Base-by-base conservation (phyloP, 2,797 vertebrate genomes). In the Tadarida brasiliensis region DNA sequence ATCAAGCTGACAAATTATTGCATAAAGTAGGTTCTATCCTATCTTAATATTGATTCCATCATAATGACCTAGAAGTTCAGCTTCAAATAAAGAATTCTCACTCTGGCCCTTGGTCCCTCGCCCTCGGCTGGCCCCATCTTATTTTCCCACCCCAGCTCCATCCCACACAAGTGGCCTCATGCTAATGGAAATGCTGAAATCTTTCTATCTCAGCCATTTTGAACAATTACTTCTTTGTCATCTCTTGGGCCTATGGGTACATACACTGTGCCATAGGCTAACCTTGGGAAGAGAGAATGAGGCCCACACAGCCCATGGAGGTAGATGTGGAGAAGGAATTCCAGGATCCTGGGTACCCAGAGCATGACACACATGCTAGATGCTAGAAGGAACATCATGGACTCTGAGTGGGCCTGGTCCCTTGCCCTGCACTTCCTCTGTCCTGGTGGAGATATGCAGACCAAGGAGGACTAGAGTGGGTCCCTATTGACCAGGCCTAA, bases 181-280 rank as follows among this genome's bases (percentile, higher is more conserved):
- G 47, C 24, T 61, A 63, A 88, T 12, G 56, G 78, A 93, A 96
- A 96, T 20, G 10, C n/a, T 44, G 20, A 88, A n/a, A 44, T 76
- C 33, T 57, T 35, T 88, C n/a, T 44, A 39, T 17, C 5, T 33
- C 54, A 39, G 70, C 11, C 77, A 73, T 84, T 35, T 63, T 11
- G 30, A 73, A 35, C 28, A 73, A 68, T 8, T 9, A 33, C 9
- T 85, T 73, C 71, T 87, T 77, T 81, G 11, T 70, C 82, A 93
- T 44, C 35, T 26, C 33, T 94, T 22, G 30, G 8, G 30, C 24
- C 61, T 57, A 26, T 15, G 15, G 17, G 65, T 5, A 0, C 1
- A 63, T 14, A 85, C 12, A 57, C 12, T 39, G 51, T 71, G 30
- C 11, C 47, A 33, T 3, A 35, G 16, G 59, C 15, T 80, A n/a